Conservation (phyloP, 2,797 vertebrate species). For the Notoglanidium macrostoma region DNA sequence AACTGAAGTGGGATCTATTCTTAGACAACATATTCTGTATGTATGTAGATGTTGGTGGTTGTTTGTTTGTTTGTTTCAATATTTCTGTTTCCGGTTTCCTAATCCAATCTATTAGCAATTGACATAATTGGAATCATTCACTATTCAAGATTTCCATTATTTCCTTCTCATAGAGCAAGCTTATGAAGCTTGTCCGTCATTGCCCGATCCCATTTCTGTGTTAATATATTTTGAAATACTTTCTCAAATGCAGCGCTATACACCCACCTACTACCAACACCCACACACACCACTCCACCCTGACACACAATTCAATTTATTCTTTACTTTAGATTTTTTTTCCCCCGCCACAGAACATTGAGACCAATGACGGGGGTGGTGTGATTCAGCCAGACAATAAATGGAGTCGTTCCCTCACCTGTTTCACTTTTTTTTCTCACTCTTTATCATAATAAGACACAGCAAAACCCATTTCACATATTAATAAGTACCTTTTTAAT, state of each 20-base stretch:
- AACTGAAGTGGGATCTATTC: background rate
- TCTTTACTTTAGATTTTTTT: background rate
- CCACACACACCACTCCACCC: background rate
- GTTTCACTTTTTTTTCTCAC: background rate
- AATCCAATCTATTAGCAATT: conserved; percentile 51
- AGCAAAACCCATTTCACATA: background rate
- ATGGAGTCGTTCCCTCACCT: background rate
- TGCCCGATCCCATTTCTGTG: conserved; percentile 33
- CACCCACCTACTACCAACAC: conserved; percentile 17
- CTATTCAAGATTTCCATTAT: conserved; percentile 53
- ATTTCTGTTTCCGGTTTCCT: conserved; percentile 23
- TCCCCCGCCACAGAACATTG: background rate
- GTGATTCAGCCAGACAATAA: background rate
- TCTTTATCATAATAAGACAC: background rate
- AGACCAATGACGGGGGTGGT: background rate
- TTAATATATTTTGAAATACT: conserved; percentile 32
- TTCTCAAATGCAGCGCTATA: conserved; percentile 13
- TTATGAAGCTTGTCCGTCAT: conserved; percentile 53
- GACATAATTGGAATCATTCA: conserved; percentile 55
- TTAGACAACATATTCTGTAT: background rate
- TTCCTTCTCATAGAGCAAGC: conserved; percentile 55
- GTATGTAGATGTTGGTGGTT: no score
- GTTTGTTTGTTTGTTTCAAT: conserved; percentile 32
- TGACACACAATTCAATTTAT: background rate
- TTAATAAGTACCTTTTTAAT: background rate